A percentile compares a stretch with the other conserved stretches of the same genome.
Evolutionary conservation across 2,888 invertebrate species (phyloP).

Genomic region (Dryomyza anilis): DNA sequence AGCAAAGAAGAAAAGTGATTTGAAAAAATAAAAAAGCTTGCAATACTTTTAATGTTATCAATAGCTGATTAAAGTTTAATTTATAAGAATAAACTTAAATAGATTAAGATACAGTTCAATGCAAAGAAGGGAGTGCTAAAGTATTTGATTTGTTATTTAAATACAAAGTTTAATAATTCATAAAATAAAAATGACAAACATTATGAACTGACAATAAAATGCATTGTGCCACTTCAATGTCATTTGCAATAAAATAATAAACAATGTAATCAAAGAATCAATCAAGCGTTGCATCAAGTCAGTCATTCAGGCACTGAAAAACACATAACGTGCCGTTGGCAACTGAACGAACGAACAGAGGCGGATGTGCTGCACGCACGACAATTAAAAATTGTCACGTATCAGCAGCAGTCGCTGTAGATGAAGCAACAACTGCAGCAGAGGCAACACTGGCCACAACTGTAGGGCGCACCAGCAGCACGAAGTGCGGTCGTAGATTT

Average conservation of each 20-base stretch:
- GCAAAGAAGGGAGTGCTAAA: too few relatives aligned
- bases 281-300: conserved; percentile 19
- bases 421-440: conserved; percentile 9
- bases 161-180: too few relatives aligned
- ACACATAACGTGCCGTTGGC: not conserved
- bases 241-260: conserved; percentile 5
- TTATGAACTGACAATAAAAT: conserved; percentile 3
- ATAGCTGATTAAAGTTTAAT: too few relatives aligned
- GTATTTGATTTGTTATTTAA: too few relatives aligned
- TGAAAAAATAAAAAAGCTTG: too few relatives aligned
- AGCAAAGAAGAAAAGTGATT: too few relatives aligned
- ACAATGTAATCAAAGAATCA: conserved; percentile 19
- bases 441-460: conserved; percentile 1
- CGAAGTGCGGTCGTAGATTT: too few relatives aligned
- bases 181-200: too few relatives aligned
- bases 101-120: too few relatives aligned
- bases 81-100: too few relatives aligned
- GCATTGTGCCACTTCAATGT: conserved; percentile 7
- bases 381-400: conserved; percentile 44
- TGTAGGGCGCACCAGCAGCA: too few relatives aligned
- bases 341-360: not conserved
- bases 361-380: conserved; percentile 23
- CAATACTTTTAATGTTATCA: too few relatives aligned
- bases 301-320: not conserved
- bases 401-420: conserved; percentile 19